phyloP scores from a whole-genome alignment of 2,797 vertebrate species.

The Lutjanus campechanus region DNA sequence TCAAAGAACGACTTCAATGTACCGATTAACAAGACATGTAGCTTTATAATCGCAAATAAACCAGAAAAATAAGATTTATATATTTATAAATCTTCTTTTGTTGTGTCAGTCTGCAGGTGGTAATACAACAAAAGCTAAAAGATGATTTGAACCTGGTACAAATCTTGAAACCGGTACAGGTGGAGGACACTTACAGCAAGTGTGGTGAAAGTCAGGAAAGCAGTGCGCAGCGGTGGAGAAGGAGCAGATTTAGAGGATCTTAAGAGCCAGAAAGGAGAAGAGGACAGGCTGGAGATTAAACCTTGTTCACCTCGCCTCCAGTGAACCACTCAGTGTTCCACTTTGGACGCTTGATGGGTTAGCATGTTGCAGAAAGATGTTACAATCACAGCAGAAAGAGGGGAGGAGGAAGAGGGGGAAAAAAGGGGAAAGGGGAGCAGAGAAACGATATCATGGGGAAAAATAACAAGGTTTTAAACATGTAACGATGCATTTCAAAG shows the following conservation, averaged over 20 bases:
- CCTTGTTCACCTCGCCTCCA: slow-evolving; percentile 68
- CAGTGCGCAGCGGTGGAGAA: slow-evolving; percentile 61
- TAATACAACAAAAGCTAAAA: background rate
- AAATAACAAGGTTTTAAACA: slow-evolving; percentile 21
- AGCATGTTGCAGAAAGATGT: slow-evolving; percentile 60
- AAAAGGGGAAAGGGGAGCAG: slow-evolving; percentile 2
- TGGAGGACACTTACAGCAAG: slow-evolving; percentile 67
- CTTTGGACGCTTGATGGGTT: slow-evolving; percentile 64
- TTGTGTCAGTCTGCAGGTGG: slow-evolving; percentile 4
- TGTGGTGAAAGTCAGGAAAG: slow-evolving; percentile 66
- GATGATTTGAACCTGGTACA: slow-evolving; percentile 3
- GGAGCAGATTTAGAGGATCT: slow-evolving; percentile 68
- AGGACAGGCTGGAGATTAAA: slow-evolving; percentile 61
- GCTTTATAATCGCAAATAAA: background rate
- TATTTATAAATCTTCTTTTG: no score
- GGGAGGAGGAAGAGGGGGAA: slow-evolving; percentile 6
- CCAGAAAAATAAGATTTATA: background rate
- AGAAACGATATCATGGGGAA: slow-evolving; percentile 7
- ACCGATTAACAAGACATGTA: slow-evolving; percentile 1
- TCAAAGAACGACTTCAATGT: background rate
- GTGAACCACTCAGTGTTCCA: slow-evolving; percentile 55
- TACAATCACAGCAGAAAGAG: slow-evolving; percentile 25
- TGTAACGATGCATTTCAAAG: slow-evolving; percentile 19
- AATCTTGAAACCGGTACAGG: slow-evolving; percentile 16
- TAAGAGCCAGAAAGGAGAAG: slow-evolving; percentile 51